A percentile compares a stretch with the other conserved stretches of the same genome.
Evolutionary conservation across 2,113 vertebrate species (phyloP).

Genomic region (Himantopus leucocephalus): DNA sequence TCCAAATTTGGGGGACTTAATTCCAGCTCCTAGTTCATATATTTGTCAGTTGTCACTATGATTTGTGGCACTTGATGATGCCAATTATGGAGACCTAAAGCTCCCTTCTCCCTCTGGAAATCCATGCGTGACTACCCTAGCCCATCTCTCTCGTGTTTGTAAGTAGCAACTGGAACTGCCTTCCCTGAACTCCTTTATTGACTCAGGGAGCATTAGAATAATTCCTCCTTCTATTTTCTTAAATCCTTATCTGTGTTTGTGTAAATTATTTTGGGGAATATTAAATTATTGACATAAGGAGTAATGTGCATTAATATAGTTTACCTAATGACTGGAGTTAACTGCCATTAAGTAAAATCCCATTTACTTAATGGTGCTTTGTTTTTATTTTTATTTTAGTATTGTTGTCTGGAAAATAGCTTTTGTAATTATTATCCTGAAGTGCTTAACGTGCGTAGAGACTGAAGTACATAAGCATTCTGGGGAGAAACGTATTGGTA

Average conservation of each 20-base stretch:
- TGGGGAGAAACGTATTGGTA: not conserved
- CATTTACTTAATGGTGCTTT: slow-evolving; percentile 60
- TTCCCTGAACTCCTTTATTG: slow-evolving; percentile 2
- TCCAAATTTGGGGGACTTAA: not conserved
- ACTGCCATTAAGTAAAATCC: slow-evolving; percentile 48
- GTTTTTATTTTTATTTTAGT: slow-evolving; percentile 44
- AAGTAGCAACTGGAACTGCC: not conserved
- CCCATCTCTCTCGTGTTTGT: not conserved
- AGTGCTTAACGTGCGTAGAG: not conserved
- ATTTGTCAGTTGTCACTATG: slow-evolving; percentile 27
- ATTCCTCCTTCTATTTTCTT: slow-evolving; percentile 39
- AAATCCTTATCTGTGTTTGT: slow-evolving; percentile 37
- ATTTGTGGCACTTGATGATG: slow-evolving; percentile 39
- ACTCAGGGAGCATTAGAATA: slow-evolving; percentile 44
- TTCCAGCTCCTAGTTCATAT: slow-evolving; percentile 26
- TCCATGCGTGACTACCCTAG: not conserved
- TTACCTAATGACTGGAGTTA: slow-evolving; percentile 54
- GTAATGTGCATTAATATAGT: slow-evolving; percentile 28
- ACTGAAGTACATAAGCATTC: not conserved
- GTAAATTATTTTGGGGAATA: slow-evolving; percentile 49
- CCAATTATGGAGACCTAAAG: slow-evolving; percentile 1
- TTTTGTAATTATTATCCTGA: slow-evolving; percentile 33
- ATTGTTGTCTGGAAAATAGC: slow-evolving; percentile 45
- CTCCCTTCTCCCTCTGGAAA: slow-evolving; percentile 6
- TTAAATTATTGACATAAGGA: slow-evolving; percentile 60